Evolutionary conservation across 1,140 invertebrate species (phyloP).

Genomic region (Sminthurides bifidus): DNA sequence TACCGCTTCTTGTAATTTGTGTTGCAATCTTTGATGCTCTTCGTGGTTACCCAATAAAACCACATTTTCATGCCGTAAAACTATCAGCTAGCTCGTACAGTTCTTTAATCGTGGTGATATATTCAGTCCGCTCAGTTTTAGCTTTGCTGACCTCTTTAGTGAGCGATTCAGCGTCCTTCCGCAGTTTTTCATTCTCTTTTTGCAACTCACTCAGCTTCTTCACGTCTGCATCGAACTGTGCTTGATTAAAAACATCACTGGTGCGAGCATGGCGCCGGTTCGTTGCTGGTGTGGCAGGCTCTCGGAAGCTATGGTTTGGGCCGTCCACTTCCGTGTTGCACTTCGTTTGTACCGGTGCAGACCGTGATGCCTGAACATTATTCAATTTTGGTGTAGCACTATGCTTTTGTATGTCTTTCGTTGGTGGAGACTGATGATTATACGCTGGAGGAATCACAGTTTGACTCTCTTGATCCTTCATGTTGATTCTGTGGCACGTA

Average conservation of each 20-base stretch:
- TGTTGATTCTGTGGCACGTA: neutral
- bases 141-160: constrained; percentile 5
- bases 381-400: too few species aligned
- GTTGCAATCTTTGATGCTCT: constrained; percentile 8
- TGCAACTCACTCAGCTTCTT: neutral
- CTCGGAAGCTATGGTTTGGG: too few species aligned
- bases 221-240: too few species aligned
- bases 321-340: too few species aligned
- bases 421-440: too few species aligned
- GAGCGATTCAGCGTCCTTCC: neutral
- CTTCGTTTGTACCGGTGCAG: too few species aligned
- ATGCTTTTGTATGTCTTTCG: too few species aligned
- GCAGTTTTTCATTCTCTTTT: constrained; percentile 7
- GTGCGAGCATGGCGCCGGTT: too few species aligned
- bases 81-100: constrained; percentile 13
- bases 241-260: too few species aligned
- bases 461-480: constrained; percentile 2
- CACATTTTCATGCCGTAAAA: constrained; percentile 13
- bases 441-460: neutral
- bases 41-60: neutral
- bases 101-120: constrained; percentile 16
- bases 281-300: too few species aligned
- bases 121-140: constrained; percentile 12
- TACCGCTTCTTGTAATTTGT: constrained; percentile 9
- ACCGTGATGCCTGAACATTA: too few species aligned